Evolutionary conservation across 2,797 vertebrate genomes (phyloP).

Genomic region (Zalophus californianus): DNA sequence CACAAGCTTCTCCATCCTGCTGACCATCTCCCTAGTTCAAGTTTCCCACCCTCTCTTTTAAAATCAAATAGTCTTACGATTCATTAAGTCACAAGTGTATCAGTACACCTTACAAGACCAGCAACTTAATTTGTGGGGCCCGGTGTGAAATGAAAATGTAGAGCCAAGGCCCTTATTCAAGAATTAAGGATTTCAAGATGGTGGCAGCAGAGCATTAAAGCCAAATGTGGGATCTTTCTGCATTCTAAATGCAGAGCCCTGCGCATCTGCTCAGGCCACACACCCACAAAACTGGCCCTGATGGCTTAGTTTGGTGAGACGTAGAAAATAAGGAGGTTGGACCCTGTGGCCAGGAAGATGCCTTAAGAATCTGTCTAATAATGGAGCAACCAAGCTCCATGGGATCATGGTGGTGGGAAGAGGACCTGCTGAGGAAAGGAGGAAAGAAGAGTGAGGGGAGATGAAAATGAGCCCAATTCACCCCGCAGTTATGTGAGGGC

Average conservation of each 20-base stretch:
- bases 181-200: background rate
- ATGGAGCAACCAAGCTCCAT: background rate
- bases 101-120: background rate
- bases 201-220: background rate
- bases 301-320: background rate
- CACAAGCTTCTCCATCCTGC: background rate
- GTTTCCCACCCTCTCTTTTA: background rate
- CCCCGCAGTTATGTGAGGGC: background rate
- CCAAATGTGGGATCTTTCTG: rapidly evolving
- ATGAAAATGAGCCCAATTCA: background rate
- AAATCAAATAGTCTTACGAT: background rate
- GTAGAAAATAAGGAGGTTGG: background rate
- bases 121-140: background rate
- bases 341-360: background rate
- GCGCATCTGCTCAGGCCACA: background rate
- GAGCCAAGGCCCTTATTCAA: background rate
- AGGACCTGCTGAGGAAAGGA: background rate
- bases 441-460: background rate
- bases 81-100: background rate
- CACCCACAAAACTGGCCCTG: background rate
- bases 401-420: background rate
- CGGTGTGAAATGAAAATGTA: background rate
- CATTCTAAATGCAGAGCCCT: background rate
- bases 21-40: background rate
- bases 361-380: background rate